Base-by-base conservation (phyloP, 2,113 vertebrate genomes). In the Alces alces region DNA sequence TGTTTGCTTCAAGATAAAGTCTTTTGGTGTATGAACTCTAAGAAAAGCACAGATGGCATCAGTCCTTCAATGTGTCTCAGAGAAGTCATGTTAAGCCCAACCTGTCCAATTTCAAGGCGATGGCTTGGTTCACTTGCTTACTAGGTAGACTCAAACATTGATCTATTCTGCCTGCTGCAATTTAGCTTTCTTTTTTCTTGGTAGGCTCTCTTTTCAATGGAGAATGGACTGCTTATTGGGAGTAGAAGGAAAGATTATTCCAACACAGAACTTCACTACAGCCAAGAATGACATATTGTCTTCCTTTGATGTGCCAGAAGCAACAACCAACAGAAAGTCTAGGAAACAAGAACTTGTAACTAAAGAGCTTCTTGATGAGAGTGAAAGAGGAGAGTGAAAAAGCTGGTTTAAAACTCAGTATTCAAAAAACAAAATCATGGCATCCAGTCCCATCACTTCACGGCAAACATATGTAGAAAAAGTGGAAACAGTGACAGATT, bases 1-100 rank as follows among this genome's bases (percentile, higher is more conserved):
- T 54, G 14, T 78, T 92, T 96, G 58, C 39, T 93, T 97, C 43
- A 87, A 95, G 73, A 84, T 57, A 83, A 91, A 89, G 47, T 85
- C 19, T 86, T 89, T 76, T 16, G 33, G 61, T 15, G 16, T 30
- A 47, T 50, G 28, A 50, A 78, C 70, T 61, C 45, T 28, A 82
- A 57, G 64, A 95, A 93, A 87, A 93, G 45, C 16, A 28, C 12
- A 61, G 96, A 96, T 66, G 6, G 43, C 39, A 70, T 57, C 25
- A 12, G n/a, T 83, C 79, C n/a, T 96, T 94, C 55, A 43, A 10
- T 28, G 2, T 86, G 19, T 83, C 28, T 86, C 43, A 47, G 1
- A 50, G 28, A 15, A 86, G n/a, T 80, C 70, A 54, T 86, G 96
- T 91, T 94, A 73, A 94, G 43, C 12, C 82, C 78, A 43, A 28